A percentile compares a stretch with the other conserved stretches of the same genome.
phyloP scores from a whole-genome alignment of 1,140 invertebrate species.

The Paracyclopina nana region DNA sequence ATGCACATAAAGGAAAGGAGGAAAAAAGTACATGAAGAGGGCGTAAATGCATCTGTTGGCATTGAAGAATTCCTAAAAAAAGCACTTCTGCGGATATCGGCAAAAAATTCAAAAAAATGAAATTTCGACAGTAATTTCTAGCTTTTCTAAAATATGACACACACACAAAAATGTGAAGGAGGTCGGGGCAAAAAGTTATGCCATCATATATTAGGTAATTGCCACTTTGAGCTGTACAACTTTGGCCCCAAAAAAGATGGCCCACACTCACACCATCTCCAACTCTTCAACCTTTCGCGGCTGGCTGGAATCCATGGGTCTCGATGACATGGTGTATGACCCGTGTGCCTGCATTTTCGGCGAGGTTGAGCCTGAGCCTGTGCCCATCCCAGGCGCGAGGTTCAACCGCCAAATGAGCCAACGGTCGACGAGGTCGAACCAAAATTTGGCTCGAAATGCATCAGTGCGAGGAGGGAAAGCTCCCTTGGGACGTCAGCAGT shows the following conservation, averaged over 20 bases:
- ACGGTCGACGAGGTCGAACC: too few species aligned
- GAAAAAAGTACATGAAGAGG: too few species aligned
- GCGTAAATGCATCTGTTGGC: too few species aligned
- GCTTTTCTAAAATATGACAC: too few species aligned
- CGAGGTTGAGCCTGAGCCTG: slow-evolving; percentile 2
- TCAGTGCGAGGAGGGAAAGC: too few species aligned
- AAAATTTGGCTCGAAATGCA: too few species aligned
- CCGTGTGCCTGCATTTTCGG: slow-evolving; percentile 13
- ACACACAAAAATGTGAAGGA: background rate
- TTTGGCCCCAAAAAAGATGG: background rate
- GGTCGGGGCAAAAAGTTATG: background rate
- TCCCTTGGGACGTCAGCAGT: too few species aligned
- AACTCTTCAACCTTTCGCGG: slow-evolving; percentile 11
- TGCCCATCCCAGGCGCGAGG: background rate
- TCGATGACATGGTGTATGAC: slow-evolving; percentile 8
- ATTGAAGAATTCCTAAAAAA: too few species aligned
- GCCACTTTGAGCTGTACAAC: background rate
- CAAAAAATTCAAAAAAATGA: too few species aligned
- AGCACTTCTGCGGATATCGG: too few species aligned
- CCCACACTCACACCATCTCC: slow-evolving; percentile 2
- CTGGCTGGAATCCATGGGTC: slow-evolving; percentile 11
- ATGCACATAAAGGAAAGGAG: too few species aligned
- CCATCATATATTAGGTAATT: background rate
- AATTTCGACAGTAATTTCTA: too few species aligned
- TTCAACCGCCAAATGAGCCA: background rate